A percentile compares a stretch with the other conserved stretches of the same genome.
phyloP scores from a whole-genome alignment of 2,113 vertebrate genomes.

The Montifringilla adamsi region DNA sequence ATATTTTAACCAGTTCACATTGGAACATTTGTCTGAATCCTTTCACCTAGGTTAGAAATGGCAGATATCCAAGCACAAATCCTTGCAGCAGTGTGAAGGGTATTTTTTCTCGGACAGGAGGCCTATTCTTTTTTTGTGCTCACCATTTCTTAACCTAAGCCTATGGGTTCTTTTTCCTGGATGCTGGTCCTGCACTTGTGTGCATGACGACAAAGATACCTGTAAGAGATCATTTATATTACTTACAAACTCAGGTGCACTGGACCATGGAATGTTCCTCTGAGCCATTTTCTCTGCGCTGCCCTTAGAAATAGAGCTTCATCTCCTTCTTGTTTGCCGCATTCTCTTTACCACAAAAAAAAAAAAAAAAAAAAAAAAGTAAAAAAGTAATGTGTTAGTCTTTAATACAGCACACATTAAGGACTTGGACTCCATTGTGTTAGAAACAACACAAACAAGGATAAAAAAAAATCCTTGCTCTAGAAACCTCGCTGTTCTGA shows the following conservation, averaged over 20 bases:
- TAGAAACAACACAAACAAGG: neutral
- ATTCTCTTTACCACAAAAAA: neutral
- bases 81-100: neutral
- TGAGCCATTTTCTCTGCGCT: neutral
- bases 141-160: neutral
- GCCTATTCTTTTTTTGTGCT: neutral
- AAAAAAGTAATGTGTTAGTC: neutral
- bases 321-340: neutral
- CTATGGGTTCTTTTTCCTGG: neutral
- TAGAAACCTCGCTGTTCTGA: neutral
- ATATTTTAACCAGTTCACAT: neutral
- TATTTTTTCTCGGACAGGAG: neutral
- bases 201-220: neutral
- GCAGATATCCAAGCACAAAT: neutral
- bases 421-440: neutral
- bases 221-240: constrained; percentile 1
- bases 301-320: neutral
- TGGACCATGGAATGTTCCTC: neutral
- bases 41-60: neutral
- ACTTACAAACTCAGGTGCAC: neutral
- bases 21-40: neutral
- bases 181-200: neutral
- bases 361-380: neutral
- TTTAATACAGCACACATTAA: neutral
- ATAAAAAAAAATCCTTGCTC: neutral